Base-by-base conservation (phyloP, 2,888 invertebrate genomes). In the Caenorhabditis imperialis region DNA sequence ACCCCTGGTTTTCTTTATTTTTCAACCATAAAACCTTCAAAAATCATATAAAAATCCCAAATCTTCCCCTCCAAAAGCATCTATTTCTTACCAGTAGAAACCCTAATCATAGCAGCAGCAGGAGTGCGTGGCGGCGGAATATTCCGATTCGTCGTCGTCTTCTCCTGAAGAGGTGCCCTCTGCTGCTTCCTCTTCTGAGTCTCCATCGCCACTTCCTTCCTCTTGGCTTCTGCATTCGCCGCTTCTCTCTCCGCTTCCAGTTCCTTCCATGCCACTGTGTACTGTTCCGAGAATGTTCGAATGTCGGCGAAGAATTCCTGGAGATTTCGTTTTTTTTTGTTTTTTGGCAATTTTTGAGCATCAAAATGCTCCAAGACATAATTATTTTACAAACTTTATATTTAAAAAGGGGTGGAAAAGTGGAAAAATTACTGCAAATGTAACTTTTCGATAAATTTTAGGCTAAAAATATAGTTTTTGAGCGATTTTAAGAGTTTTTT, bases 301-400 rank as follows among this genome's bases (percentile, higher is more conserved):
- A 99, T 91, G 88, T 99, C 98, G 0, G 92, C 92, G 89, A 98
- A 96, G 91, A 98, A 95, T 88, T 98, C 97, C n/a, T n/a, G n/a
- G n/a, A n/a, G n/a, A n/a, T n/a, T n/a, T n/a, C n/a, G n/a, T n/a
- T n/a, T n/a, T n/a, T n/a, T n/a, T n/a, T n/a, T n/a, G n/a, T n/a
- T n/a, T n/a, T n/a, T n/a, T n/a, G n/a, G n/a, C n/a, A n/a, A n/a
- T n/a, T n/a, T n/a, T n/a, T n/a, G n/a, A n/a, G n/a, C n/a, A n/a
- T n/a, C n/a, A n/a, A n/a, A n/a, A n/a, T n/a, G n/a, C n/a, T n/a
- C n/a, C n/a, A n/a, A n/a, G n/a, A n/a, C n/a, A n/a, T n/a, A n/a
- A n/a, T n/a, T n/a, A n/a, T n/a, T n/a, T n/a, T n/a, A n/a, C n/a
- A n/a, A n/a, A n/a, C n/a, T n/a, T n/a, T n/a, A n/a, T n/a, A n/a